Evolutionary conservation across 2,113 vertebrate genomes (phyloP).

Genomic region (Dipodomys merriami): DNA sequence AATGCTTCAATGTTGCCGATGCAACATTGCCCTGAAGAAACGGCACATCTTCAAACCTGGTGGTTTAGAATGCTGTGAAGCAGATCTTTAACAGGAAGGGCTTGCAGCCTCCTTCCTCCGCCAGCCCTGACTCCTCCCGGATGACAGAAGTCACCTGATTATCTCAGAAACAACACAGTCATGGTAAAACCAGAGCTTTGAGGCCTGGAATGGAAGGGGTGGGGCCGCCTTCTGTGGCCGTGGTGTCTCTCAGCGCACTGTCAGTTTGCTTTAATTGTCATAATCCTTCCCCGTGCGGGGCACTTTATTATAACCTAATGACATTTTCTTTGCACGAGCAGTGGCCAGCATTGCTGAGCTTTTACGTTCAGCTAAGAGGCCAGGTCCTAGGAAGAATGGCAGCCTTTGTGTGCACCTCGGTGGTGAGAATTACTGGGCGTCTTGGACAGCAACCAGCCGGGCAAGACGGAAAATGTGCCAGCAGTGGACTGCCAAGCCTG

Average conservation of each 20-base stretch:
- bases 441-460: background rate
- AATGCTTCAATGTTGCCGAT: background rate
- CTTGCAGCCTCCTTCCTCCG: background rate
- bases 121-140: background rate
- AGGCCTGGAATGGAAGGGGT: background rate
- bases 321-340: background rate
- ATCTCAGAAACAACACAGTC: background rate
- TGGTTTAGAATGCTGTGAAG: background rate
- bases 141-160: background rate
- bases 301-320: slow-evolving; percentile 22
- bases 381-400: slow-evolving; percentile 16
- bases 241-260: background rate
- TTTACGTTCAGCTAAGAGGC: background rate
- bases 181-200: background rate
- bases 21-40: background rate
- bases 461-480: background rate
- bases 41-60: background rate
- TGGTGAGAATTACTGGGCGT: background rate
- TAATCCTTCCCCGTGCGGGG: background rate
- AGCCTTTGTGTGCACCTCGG: background rate
- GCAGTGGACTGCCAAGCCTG: background rate
- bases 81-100: background rate
- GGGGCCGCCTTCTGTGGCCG: background rate
- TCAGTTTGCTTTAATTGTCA: slow-evolving; percentile 38
- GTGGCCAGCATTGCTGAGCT: background rate